Evolutionary conservation across 2,888 invertebrate species (phyloP), one percentile per base, ranked within the genome.

Genomic region (Adela reaumurella): DNA sequence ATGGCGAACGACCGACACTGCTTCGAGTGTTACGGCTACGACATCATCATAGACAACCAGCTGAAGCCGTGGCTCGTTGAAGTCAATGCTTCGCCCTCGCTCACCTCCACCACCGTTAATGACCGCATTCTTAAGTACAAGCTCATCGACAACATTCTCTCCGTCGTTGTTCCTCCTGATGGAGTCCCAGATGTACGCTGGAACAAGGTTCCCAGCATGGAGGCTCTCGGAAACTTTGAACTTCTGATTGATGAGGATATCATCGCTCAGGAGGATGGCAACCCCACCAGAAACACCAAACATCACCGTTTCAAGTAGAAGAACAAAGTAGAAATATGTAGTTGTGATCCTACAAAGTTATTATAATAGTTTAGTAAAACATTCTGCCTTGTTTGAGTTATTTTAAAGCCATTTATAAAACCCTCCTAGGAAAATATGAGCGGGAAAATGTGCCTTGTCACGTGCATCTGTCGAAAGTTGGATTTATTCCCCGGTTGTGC

Each of bases 11-110:
- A 97, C 69, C 78, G 93, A 47, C 94, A 94, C 66, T 94, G 94
- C 62, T 94, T 92, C 62, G 94, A 94, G 70, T 94, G 94, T 61
- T 97, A 97, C 62, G 97, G 97, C 42, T 97, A 94, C 64, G 97
- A 97, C 63, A 95, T 97, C 47, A 97, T 97, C 57, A 95, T 97
- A 57, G 97, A 97, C 65, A 91, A 94, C 63, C 88, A 90, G 60
- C 70, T 97, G 24, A 97, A 97, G 64, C 97, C 97, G 0, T 97
- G 94, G 94, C 74, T 94, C 11, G 90, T 94, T 48, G 94, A 94
- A 79, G 93, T 94, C n/a, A 97, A 97, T 64, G 94, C 97, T 1
- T 97, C 96, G 0, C 97, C 97, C 0, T 95, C 97, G 0, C 69
- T 97, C 52, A 92, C 95, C 1, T 93, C 96, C 0, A 97, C 97